These are phyloP conservation scores for Trachelus stipa DNA, from an alignment of 2,888 invertebrate species.

Conservation along the genomic window DNA sequence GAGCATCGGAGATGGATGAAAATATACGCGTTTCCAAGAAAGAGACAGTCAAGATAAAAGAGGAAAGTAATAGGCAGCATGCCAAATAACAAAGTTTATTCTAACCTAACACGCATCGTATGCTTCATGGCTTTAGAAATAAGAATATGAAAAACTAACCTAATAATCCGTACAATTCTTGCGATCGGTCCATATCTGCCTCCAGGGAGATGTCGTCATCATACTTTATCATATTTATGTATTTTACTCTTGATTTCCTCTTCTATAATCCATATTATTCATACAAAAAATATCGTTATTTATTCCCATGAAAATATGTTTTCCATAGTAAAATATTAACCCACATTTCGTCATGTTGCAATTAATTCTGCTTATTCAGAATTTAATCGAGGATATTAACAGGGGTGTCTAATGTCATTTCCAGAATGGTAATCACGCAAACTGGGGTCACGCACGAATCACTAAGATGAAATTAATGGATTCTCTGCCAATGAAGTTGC, in stretches of 20 bases:
- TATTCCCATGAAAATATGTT: not conserved
- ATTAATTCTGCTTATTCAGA: not conserved
- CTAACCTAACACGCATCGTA: constrained; percentile 4
- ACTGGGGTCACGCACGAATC: not conserved
- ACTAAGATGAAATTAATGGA: not conserved
- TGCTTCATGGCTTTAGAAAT: not conserved
- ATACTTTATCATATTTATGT: not conserved
- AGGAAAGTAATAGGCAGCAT: constrained; percentile 28
- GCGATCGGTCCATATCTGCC: not conserved
- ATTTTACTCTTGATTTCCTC: not conserved
- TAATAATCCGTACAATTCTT: not conserved
- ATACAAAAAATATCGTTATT: not conserved
- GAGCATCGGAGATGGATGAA: constrained; percentile 35
- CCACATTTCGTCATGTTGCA: not conserved
- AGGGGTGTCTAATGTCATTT: not conserved
- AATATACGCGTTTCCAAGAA: constrained; percentile 29
- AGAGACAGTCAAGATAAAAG: constrained; percentile 19
- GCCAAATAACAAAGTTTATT: constrained; percentile 33
- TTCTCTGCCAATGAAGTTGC: not conserved
- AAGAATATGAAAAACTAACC: not conserved
- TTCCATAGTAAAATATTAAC: not conserved
- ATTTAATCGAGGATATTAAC: not conserved
- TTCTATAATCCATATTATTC: not conserved
- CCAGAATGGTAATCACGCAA: not conserved
- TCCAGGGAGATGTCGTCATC: not conserved